Conservation (phyloP, 1,140 invertebrate genomes). For the Sesamia nonagrioides region DNA sequence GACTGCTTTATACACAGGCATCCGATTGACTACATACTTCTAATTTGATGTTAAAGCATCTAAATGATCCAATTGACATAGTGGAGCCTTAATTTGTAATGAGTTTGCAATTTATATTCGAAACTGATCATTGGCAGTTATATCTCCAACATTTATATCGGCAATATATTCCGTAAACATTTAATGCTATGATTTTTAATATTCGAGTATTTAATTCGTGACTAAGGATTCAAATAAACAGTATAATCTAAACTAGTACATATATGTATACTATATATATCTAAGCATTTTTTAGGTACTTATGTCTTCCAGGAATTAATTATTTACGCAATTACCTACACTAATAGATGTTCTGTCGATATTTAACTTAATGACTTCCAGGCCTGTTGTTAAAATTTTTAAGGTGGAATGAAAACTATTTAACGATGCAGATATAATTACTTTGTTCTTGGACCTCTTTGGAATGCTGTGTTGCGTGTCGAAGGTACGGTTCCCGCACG, state of each 20-base stretch:
- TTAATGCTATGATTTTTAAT: background rate
- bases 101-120: conserved; percentile 2
- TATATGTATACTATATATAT: background rate
- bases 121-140: conserved; percentile 12
- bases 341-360: conserved; percentile 33
- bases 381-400: background rate
- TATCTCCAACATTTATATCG: background rate
- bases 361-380: conserved; percentile 39
- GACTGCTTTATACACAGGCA: background rate
- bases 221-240: conserved; percentile 26
- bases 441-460: background rate
- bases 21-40: conserved; percentile 5
- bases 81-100: conserved; percentile 5
- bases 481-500: too few relatives aligned
- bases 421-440: background rate
- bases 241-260: conserved; percentile 7
- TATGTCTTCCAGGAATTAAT: conserved; percentile 38
- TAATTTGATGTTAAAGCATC: conserved; percentile 11
- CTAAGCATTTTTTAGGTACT: conserved; percentile 21
- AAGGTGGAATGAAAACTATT: conserved; percentile 5
- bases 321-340: conserved; percentile 37
- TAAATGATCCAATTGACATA: conserved; percentile 33
- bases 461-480: too few relatives aligned
- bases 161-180: background rate
- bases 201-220: conserved; percentile 34